Base-by-base conservation (phyloP, 2,888 invertebrate genomes). In the Neoascia interrupta region DNA sequence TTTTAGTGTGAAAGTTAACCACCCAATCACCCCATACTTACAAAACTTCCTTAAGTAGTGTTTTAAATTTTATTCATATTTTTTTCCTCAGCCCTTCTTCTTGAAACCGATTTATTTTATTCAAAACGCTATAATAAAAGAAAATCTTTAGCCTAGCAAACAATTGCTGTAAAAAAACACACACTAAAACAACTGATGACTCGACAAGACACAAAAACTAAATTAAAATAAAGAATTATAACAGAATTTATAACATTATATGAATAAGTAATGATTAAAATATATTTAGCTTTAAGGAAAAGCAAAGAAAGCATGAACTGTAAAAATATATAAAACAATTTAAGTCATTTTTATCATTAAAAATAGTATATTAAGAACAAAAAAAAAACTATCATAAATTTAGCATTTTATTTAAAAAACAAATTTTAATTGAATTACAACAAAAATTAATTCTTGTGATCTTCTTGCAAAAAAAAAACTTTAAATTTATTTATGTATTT, bases 191-290 rank as follows among this genome's bases (percentile, higher is more conserved):
- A 36, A 43, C 21, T 34, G 18, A 19, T 39, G 41, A 51, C 6
- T 26, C 43, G n/a, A n/a, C n/a, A n/a, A 60, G 31, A 31, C 34
- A 49, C 18, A 61, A 53, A 43, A 26, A 36, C 11, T 21, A 51
- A 6, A 39, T 23, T 39, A 13, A 63, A 4, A 53, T 11, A 64
- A 21, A 49, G 28, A 49, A 36, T 61, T 66, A 58, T 31, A 76
- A 72, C 41, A 41, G 60, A 75, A 76, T 72, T 76, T 76, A 72
- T 72, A 64, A 64, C 58, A 51, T 56, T 54, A 75, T 75, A 63
- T 56, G 70, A 70, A 49, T 58, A n/a, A n/a, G n/a, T 53, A 53
- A 63, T 36, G 60, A 53, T 26, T 45, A 39, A 34, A 37, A 58
- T 72, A 72, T 60, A 72, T 76, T 58, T 70, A 76, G 64, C 53